Evolutionary conservation across 1,140 invertebrate species (phyloP).

Genomic region (Tetramorium parvispinum): DNA sequence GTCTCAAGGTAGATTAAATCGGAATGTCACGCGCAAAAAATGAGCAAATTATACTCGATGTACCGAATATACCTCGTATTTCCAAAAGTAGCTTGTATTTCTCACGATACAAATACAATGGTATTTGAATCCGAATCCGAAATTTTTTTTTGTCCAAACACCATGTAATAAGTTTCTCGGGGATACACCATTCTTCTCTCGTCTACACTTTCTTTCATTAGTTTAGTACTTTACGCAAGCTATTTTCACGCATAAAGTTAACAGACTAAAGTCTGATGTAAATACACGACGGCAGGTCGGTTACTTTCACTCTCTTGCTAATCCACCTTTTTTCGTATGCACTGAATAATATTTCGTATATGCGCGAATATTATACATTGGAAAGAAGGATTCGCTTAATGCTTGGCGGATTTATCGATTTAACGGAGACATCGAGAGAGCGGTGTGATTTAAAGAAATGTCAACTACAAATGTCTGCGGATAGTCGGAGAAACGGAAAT

Average conservation of each 20-base stretch:
- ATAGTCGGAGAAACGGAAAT: not conserved
- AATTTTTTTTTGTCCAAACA: not conserved
- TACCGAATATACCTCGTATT: not conserved
- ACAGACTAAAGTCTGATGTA: constrained; percentile 49
- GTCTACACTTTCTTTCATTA: constrained; percentile 55
- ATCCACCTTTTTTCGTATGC: constrained; percentile 39
- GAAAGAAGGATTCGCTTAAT: constrained; percentile 19
- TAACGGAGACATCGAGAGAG: not conserved
- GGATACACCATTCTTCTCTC: not conserved
- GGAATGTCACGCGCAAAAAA: no score
- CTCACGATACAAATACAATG: not conserved
- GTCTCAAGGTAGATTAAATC: no score
- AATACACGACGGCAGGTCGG: not conserved
- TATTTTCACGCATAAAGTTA: constrained; percentile 44
- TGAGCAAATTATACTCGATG: no score
- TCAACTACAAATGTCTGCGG: not conserved
- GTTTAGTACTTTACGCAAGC: constrained; percentile 41
- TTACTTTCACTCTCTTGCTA: constrained; percentile 54
- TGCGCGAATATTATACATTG: not conserved
- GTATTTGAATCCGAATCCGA: no score
- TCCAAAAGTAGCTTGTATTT: not conserved
- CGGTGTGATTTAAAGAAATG: not conserved
- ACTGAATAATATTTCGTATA: not conserved
- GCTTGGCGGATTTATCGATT: not conserved
- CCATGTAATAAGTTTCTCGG: not conserved